Conservation (phyloP, 1,140 invertebrate species). For the Ganaspis sp. region DNA sequence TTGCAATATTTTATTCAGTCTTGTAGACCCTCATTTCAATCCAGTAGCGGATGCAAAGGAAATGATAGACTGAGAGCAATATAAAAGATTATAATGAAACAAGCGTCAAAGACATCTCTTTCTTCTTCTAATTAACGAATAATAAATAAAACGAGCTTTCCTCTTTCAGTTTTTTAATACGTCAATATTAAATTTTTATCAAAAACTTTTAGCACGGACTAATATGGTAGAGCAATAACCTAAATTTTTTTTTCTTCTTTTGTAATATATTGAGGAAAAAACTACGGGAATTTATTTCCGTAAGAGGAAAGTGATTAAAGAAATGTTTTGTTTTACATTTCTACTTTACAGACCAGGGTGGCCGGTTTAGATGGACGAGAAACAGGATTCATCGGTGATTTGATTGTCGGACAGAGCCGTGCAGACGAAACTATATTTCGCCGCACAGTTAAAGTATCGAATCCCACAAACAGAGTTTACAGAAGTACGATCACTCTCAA, state of each 20-base stretch:
- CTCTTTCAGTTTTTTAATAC: too few species aligned
- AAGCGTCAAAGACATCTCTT: too few species aligned
- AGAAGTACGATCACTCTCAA: slow-evolving; percentile 46
- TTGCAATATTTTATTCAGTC: too few species aligned
- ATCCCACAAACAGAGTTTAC: slow-evolving; percentile 60
- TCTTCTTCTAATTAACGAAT: too few species aligned
- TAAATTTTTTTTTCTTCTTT: background rate
- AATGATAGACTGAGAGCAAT: too few species aligned
- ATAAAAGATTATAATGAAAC: too few species aligned
- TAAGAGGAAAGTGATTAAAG: background rate
- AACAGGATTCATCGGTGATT: slow-evolving; percentile 65
- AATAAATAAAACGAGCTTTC: too few species aligned
- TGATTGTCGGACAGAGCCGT: slow-evolving; percentile 59
- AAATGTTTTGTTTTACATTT: background rate
- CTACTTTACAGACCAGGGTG: background rate
- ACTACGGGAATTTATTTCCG: background rate
- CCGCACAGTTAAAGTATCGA: slow-evolving; percentile 60
- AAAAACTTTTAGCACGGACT: too few species aligned
- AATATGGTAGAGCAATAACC: too few species aligned
- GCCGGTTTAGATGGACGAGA: slow-evolving; percentile 42
- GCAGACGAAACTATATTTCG: slow-evolving; percentile 66
- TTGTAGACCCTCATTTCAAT: too few species aligned
- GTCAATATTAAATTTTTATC: too few species aligned
- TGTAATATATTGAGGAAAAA: background rate
- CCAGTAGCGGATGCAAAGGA: too few species aligned